phyloP scores from a whole-genome alignment of 1,140 invertebrate species.

The Helicoverpa zea region DNA sequence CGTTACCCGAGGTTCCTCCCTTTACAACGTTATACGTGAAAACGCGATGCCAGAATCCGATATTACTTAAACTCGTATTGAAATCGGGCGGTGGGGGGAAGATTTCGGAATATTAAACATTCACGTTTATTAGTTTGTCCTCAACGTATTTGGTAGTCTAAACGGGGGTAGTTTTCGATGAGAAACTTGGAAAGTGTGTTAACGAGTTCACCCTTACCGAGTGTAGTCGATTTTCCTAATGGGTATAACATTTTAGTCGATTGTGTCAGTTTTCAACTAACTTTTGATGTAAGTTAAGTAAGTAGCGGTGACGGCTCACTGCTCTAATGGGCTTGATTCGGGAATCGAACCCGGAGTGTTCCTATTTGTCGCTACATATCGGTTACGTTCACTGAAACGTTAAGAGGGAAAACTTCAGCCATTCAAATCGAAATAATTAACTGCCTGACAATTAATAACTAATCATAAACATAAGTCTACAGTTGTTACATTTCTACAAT shows the following conservation, averaged over 20 bases:
- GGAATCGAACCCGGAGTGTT: slow-evolving; percentile 2
- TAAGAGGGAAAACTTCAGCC: neutral
- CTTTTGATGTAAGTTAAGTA: slow-evolving; percentile 51
- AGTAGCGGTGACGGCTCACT: slow-evolving; percentile 42
- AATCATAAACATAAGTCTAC: neutral
- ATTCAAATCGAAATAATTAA: neutral
- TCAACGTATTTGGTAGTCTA: slow-evolving; percentile 82
- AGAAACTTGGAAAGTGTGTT: slow-evolving; percentile 84
- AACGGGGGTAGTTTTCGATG: slow-evolving; percentile 81
- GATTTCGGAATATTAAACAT: slow-evolving; percentile 86
- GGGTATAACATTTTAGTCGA: slow-evolving; percentile 76
- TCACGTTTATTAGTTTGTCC: slow-evolving; percentile 86
- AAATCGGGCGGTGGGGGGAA: slow-evolving; percentile 74
- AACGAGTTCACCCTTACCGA: slow-evolving; percentile 76
- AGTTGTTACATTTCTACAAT: neutral
- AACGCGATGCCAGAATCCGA: slow-evolving; percentile 72
- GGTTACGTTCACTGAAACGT: slow-evolving; percentile 7
- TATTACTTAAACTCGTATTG: slow-evolving; percentile 84
- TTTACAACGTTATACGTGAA: slow-evolving; percentile 62
- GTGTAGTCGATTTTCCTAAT: slow-evolving; percentile 81
- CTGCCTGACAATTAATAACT: neutral
- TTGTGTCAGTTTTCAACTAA: slow-evolving; percentile 66
- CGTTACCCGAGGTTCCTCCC: slow-evolving; percentile 43
- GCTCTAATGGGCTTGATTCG: slow-evolving; percentile 47
- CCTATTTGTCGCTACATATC: slow-evolving; percentile 19